phyloP scores from a whole-genome alignment of 2,113 vertebrate species.

The Dascyllus trimaculatus region DNA sequence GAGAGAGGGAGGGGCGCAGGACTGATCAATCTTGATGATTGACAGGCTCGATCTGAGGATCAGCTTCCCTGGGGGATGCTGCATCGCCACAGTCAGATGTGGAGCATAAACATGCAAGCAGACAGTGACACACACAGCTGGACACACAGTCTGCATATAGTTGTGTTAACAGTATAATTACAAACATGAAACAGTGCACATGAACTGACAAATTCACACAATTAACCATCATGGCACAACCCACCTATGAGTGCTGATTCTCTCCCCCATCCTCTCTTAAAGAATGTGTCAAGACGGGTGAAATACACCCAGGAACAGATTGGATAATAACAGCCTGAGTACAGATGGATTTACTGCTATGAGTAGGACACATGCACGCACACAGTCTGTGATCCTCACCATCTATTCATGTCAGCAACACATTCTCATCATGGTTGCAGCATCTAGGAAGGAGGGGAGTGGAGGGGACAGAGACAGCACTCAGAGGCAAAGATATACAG shows the following conservation, averaged over 20 bases:
- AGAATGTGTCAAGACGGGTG: conserved; percentile 32
- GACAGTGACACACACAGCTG: not conserved
- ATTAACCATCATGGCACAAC: not conserved
- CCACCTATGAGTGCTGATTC: not conserved
- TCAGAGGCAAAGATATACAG: not conserved
- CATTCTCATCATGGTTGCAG: conserved; percentile 42
- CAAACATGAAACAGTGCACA: not conserved
- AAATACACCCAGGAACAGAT: conserved; percentile 47
- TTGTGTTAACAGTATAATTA: not conserved
- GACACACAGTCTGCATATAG: not conserved
- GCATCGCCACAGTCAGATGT: conserved; percentile 36
- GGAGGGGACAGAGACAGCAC: not conserved
- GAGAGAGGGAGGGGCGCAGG: conserved; percentile 57
- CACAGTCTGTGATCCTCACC: conserved; percentile 21
- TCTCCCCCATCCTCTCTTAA: not conserved
- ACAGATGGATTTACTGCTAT: conserved; percentile 58
- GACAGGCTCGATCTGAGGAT: conserved; percentile 60
- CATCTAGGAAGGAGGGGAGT: not conserved
- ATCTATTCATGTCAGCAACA: conserved; percentile 45
- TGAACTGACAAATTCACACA: not conserved
- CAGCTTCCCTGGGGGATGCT: conserved; percentile 62
- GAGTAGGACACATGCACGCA: not conserved
- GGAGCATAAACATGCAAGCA: not conserved
- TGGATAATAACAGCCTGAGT: conserved; percentile 34
- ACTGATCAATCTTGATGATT: conserved; percentile 80